Base-by-base conservation (phyloP, 2,888 invertebrate genomes). In the Hermaeophaga mercurialis region DNA sequence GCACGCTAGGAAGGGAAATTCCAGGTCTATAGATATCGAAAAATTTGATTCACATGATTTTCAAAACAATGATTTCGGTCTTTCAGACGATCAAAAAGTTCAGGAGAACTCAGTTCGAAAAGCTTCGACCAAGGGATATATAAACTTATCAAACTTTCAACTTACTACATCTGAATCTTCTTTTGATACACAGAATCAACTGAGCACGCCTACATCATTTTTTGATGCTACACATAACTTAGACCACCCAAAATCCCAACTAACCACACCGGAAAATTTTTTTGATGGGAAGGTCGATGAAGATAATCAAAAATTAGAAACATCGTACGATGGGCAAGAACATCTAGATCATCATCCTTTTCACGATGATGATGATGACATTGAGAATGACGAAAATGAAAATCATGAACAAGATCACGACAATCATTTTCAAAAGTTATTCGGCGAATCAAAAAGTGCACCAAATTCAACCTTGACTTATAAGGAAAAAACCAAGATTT, bases 231-330 rank as follows among this genome's bases (percentile, higher is more conserved):
- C n/a, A n/a, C n/a, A n/a, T n/a, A n/a, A n/a, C n/a, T n/a, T 50
- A 14, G 44, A 60, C 22, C 64, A 56, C 17, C 22, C 50, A 2
- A 50, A 64, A 9, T 36, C 59, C 9, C 69, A 70, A 12, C 67
- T 82, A 31, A 84, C 84, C 8, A 84, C 84, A n/a, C 22, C 22
- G 6, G 6, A 6, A 22, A 3, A 79, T 50, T 78, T 78, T 61
- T 84, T 84, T 60, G 84, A 84, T 66, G 77, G 80, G 63, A 82
- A 80, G 64, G 81, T 75, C 66, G 75, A 80, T 61, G 76, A 80
- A 68, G 79, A 84, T 57, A 80, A 82, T 15, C 77, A 80, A 49
- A 81, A 82, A 68, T 81, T 84, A 59, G 78, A 78, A 58, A n/a
- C n/a, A n/a, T n/a, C n/a, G n/a, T n/a, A n/a, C n/a, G n/a, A n/a